Evolutionary conservation across 92 coral and sea anemone species (phyloP).

Genomic region (Epizoanthus ramosus): DNA sequence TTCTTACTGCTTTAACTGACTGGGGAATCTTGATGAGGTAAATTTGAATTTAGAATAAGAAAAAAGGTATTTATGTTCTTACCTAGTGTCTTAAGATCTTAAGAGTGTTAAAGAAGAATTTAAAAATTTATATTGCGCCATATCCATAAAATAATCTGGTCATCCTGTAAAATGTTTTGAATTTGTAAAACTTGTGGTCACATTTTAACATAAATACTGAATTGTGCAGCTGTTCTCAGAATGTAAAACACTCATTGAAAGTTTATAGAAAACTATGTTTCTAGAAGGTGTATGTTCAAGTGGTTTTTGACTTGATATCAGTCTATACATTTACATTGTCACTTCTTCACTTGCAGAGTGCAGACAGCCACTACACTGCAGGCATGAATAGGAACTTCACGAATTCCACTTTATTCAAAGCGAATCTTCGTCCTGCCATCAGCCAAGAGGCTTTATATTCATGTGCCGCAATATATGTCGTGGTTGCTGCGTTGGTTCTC

Average conservation of each 20-base stretch:
- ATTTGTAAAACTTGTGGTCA: neutral
- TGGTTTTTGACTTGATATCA: neutral
- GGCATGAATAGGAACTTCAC: neutral
- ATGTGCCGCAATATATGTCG: constrained; percentile 56
- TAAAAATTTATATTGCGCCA: too few relatives aligned
- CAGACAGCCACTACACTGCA: neutral
- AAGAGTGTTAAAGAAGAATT: too few relatives aligned
- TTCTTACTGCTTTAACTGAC: neutral
- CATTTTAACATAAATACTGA: neutral
- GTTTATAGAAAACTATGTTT: neutral
- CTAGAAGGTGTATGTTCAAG: neutral
- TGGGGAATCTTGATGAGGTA: neutral
- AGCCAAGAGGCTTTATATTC: constrained; percentile 6
- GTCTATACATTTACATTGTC: neutral
- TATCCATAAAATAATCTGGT: too few relatives aligned
- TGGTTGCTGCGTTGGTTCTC: constrained; percentile 56
- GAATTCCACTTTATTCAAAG: neutral
- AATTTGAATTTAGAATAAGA: neutral
- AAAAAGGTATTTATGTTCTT: neutral
- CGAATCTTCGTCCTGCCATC: neutral
- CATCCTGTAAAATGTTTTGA: neutral
- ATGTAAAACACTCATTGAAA: too few relatives aligned
- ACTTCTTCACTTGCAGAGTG: neutral
- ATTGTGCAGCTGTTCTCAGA: too few relatives aligned
- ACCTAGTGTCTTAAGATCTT: neutral